These are phyloP conservation scores for Cydia strobilella DNA, from an alignment of 1,140 invertebrate species.

Conservation along the genomic window DNA sequence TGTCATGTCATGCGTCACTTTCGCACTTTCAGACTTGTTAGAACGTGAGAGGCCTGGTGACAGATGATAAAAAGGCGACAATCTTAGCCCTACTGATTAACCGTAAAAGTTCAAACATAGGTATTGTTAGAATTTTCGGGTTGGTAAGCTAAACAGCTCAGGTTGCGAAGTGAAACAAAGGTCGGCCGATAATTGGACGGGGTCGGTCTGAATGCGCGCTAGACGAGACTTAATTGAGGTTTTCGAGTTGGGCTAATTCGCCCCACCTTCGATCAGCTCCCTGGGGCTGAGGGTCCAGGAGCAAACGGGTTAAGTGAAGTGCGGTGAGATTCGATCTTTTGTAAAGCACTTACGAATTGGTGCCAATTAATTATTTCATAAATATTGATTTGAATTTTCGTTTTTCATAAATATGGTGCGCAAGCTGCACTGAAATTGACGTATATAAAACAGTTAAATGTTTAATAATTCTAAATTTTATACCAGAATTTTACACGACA, in stretches of 20 bases:
- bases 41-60: too few species aligned
- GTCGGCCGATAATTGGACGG: conserved; percentile 75
- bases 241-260: conserved; percentile 78
- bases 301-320: conserved; percentile 55
- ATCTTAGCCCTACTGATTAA: too few species aligned
- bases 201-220: conserved; percentile 72
- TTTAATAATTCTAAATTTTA: conserved; percentile 5
- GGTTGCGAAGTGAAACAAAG: conserved; percentile 58
- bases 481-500: conserved; percentile 5
- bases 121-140: neutral
- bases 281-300: conserved; percentile 49
- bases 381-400: too few species aligned
- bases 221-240: conserved; percentile 79
- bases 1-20: too few species aligned
- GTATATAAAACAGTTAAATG: neutral
- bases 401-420: neutral
- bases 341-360: conserved; percentile 34
- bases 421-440: neutral
- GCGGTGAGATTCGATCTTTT: conserved; percentile 49
- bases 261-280: conserved; percentile 68
- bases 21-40: too few species aligned
- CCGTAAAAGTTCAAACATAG: neutral
- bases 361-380: neutral
- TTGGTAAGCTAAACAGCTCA: conserved; percentile 37
- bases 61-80: too few species aligned